phyloP scores from a whole-genome alignment of 1,140 invertebrate species.

The Augochlora pura region DNA sequence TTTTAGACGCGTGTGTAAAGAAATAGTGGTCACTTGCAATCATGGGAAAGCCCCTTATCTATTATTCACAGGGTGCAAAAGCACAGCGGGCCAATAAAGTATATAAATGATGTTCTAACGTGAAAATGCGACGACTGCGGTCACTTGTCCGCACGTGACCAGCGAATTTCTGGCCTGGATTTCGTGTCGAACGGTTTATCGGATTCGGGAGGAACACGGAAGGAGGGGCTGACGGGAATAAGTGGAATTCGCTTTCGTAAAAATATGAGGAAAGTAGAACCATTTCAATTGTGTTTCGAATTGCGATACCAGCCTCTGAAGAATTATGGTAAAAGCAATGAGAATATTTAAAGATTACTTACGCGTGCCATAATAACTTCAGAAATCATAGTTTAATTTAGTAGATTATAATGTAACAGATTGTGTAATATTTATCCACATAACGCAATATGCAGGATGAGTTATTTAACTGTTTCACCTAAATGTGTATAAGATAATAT shows the following conservation, averaged over 20 bases:
- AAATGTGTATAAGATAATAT: too few species aligned
- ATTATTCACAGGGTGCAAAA: conserved; percentile 34
- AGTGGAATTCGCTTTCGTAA: background rate
- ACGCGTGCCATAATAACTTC: too few species aligned
- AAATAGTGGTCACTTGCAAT: conserved; percentile 3
- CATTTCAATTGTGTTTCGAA: too few species aligned
- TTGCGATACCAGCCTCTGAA: too few species aligned
- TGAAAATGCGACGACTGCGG: conserved; percentile 46
- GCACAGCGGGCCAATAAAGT: conserved; percentile 44
- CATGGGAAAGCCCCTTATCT: background rate
- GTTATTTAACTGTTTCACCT: too few species aligned
- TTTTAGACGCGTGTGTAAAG: background rate
- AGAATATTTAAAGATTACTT: too few species aligned
- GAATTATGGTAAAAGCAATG: too few species aligned
- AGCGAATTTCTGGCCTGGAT: conserved; percentile 7
- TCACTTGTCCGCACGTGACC: conserved; percentile 60
- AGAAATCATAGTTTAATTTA: too few species aligned
- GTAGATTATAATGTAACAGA: too few species aligned
- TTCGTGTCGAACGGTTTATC: conserved; percentile 11
- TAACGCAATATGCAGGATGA: too few species aligned
- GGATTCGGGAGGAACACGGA: background rate
- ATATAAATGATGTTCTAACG: conserved; percentile 56
- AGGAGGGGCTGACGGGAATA: background rate
- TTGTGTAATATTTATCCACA: too few species aligned
- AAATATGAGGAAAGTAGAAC: too few species aligned